These are phyloP conservation scores for Dipodomys ordii DNA, from an alignment of 2,113 vertebrate genomes.

Conservation along the genomic window DNA sequence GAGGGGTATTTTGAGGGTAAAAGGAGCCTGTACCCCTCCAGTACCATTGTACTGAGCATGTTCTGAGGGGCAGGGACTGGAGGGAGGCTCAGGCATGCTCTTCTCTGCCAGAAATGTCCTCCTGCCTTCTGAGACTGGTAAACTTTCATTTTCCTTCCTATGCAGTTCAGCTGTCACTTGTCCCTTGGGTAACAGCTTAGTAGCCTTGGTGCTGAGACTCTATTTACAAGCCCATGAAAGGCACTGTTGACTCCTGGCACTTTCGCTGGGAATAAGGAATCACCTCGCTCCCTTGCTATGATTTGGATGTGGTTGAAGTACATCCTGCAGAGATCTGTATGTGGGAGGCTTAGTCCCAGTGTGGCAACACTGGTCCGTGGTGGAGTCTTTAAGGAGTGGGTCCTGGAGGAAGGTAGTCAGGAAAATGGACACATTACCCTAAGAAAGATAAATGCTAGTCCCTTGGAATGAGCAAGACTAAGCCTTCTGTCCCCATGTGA, in stretches of 20 bases:
- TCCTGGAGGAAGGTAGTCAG: neutral
- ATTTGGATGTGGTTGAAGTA: neutral
- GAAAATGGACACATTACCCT: neutral
- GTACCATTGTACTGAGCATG: neutral
- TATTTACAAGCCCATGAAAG: neutral
- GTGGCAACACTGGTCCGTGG: neutral
- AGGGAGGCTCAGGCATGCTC: neutral
- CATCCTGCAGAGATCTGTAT: neutral
- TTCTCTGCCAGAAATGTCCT: neutral
- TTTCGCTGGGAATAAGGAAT: too few relatives aligned
- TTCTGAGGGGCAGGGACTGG: too few relatives aligned
- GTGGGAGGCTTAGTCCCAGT: neutral
- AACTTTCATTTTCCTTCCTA: neutral
- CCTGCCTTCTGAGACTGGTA: neutral
- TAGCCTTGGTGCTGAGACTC: neutral
- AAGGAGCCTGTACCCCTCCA: rapidly evolving
- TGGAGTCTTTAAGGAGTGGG: neutral
- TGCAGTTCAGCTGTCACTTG: neutral
- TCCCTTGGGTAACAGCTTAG: neutral
- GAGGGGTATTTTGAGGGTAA: neutral
- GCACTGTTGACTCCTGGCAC: neutral
- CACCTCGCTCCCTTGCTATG: neutral
- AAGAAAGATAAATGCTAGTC: neutral
- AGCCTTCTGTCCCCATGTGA: neutral
- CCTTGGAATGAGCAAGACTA: too few relatives aligned